phyloP scores from a whole-genome alignment of 2,113 vertebrate genomes.

The Gavia stellata region DNA sequence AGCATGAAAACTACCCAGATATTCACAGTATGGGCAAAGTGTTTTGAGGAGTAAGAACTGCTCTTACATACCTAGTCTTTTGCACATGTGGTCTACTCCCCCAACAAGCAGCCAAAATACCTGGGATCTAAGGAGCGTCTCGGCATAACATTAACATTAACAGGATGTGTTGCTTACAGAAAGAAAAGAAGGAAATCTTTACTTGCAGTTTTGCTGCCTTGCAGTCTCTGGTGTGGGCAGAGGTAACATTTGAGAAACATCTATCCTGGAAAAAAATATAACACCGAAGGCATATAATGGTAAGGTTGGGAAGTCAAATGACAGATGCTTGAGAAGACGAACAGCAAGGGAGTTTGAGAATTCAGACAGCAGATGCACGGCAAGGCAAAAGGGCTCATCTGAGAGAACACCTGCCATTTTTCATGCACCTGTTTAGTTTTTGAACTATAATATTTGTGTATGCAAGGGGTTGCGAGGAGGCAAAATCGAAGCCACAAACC shows the following conservation, averaged over 20 bases:
- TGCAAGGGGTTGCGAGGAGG: not conserved
- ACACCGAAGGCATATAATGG: not conserved
- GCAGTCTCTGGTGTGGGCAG: not conserved
- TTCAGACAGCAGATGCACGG: constrained; percentile 12
- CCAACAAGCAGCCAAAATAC: not conserved
- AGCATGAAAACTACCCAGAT: not conserved
- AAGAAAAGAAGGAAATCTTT: not conserved
- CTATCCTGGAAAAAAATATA: not conserved
- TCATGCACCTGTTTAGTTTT: constrained; percentile 56
- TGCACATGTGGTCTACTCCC: not conserved
- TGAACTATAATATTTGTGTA: constrained; percentile 14
- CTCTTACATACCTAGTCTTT: not conserved
- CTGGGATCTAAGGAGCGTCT: not conserved
- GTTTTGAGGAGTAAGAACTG: not conserved
- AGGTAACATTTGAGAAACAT: constrained; percentile 37
- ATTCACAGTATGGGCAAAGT: not conserved
- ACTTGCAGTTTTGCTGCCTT: not conserved
- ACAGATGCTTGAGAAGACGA: constrained; percentile 43
- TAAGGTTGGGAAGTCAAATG: constrained; percentile 52
- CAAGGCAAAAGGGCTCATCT: constrained; percentile 38
- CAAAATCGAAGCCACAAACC: not conserved
- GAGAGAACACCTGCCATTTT: constrained; percentile 55
- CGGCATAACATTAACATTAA: not conserved
- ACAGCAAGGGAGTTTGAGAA: constrained; percentile 45
- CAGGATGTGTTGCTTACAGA: not conserved